Percentiles rank a stretch among this genome's conserved stretches.
Evolutionary conservation across 2,113 vertebrate genomes (phyloP).

Genomic region (Castor canadensis): DNA sequence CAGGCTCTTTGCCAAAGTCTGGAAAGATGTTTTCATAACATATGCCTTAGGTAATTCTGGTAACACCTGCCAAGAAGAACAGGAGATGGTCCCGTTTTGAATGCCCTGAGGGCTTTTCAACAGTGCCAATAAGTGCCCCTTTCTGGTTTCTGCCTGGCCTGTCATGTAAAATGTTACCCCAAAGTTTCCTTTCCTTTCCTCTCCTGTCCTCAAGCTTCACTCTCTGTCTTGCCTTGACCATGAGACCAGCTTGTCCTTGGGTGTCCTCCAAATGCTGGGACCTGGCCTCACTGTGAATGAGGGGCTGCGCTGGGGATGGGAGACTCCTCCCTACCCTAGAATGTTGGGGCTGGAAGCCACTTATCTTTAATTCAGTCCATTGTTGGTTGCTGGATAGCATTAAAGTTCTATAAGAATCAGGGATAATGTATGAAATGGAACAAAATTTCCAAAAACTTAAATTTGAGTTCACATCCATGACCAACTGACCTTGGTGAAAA

Average conservation of each 20-base stretch:
- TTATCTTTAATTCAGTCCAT: neutral
- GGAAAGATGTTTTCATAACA: neutral
- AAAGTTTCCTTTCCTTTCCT: neutral
- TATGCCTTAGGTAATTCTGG: neutral
- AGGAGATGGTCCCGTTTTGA: neutral
- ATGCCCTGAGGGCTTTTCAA: neutral
- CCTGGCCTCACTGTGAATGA: neutral
- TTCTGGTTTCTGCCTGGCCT: neutral
- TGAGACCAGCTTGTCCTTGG: neutral
- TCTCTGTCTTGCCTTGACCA: neutral
- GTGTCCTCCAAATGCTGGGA: rapidly evolving
- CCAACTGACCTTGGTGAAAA: neutral
- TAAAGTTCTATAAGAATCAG: neutral
- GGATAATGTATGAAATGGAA: neutral
- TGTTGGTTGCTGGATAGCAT: neutral
- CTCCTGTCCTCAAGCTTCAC: neutral
- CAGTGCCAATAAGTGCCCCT: rapidly evolving
- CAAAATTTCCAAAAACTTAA: neutral
- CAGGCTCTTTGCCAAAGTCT: neutral
- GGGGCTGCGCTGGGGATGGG: neutral
- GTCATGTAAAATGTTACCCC: neutral
- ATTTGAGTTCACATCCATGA: neutral
- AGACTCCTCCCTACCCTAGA: neutral
- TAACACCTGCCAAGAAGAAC: neutral
- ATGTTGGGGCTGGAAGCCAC: neutral